A percentile compares a stretch with the other conserved stretches of the same genome.
Evolutionary conservation across 2,113 vertebrate genomes (phyloP).

Genomic region (Trematomus loennbergii): DNA sequence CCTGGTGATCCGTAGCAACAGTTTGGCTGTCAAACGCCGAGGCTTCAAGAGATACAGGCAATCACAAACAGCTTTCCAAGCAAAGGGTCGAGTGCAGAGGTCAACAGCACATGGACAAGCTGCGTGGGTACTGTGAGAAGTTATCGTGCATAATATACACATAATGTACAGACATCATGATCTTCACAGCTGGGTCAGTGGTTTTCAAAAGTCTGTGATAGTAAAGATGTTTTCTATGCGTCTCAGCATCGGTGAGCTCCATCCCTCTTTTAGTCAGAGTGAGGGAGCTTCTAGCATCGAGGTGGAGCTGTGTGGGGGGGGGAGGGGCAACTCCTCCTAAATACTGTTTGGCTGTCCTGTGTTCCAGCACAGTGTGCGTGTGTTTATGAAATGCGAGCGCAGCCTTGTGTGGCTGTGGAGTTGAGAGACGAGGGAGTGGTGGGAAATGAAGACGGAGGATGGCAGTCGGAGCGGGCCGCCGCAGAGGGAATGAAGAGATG

Average conservation of each 20-base stretch:
- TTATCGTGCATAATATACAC: slow-evolving; percentile 80
- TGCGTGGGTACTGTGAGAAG: slow-evolving; percentile 75
- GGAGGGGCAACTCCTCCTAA: slow-evolving; percentile 47
- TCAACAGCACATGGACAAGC: slow-evolving; percentile 73
- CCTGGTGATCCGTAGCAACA: slow-evolving; percentile 72
- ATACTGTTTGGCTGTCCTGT: slow-evolving; percentile 67
- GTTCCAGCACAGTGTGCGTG: slow-evolving; percentile 73
- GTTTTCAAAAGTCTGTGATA: slow-evolving; percentile 67
- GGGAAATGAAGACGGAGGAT: slow-evolving; percentile 38
- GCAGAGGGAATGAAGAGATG: slow-evolving; percentile 52
- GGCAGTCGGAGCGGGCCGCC: slow-evolving; percentile 54
- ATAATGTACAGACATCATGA: slow-evolving; percentile 78
- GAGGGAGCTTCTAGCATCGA: slow-evolving; percentile 35
- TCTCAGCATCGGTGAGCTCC: slow-evolving; percentile 59
- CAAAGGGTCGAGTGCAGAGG: slow-evolving; percentile 71
- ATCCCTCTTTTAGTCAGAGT: slow-evolving; percentile 39
- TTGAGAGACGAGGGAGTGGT: slow-evolving; percentile 35
- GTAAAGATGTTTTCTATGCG: slow-evolving; percentile 44
- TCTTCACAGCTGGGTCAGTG: slow-evolving; percentile 73
- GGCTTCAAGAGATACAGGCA: slow-evolving; percentile 72
- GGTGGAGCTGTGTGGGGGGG: slow-evolving; percentile 39
- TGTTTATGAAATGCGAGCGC: slow-evolving; percentile 58
- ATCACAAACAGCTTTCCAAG: slow-evolving; percentile 76
- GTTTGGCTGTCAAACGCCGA: slow-evolving; percentile 69
- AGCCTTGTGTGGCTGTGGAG: slow-evolving; percentile 41